phyloP scores from a whole-genome alignment of 2,888 invertebrate genomes.

The Norana najaformis region DNA sequence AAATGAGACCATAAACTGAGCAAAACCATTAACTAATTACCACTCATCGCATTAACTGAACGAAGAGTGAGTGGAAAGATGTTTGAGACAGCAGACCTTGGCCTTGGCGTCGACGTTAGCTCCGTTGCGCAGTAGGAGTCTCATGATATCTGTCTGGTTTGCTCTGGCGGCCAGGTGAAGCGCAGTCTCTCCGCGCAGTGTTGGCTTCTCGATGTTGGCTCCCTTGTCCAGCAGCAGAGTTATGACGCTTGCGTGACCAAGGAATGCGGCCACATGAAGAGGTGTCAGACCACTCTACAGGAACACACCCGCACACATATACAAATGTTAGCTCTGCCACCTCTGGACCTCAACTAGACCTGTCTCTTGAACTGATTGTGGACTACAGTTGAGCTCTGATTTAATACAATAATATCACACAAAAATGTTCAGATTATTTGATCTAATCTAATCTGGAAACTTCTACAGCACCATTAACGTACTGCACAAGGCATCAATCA shows the following conservation, averaged over 20 bases:
- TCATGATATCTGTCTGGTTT: constrained; percentile 31
- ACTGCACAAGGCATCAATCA: too few species aligned
- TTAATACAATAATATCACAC: too few species aligned
- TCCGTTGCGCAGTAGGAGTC: constrained; percentile 32
- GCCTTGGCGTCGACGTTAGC: constrained; percentile 38
- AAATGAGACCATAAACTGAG: too few species aligned
- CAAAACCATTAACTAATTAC: background rate
- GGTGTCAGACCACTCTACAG: constrained; percentile 38
- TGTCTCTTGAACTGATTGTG: background rate
- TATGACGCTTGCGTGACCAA: constrained; percentile 32
- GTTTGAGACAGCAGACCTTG: constrained; percentile 28
- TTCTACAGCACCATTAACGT: too few species aligned
- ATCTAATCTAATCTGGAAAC: too few species aligned
- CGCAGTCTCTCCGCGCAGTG: constrained; percentile 60
- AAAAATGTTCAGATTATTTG: too few species aligned
- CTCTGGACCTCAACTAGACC: too few species aligned
- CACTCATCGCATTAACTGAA: background rate
- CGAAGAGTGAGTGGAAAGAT: background rate
- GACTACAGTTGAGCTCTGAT: background rate
- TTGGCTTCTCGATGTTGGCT: constrained; percentile 31
- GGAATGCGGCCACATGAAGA: constrained; percentile 36
- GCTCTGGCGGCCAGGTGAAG: constrained; percentile 72
- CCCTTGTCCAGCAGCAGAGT: constrained; percentile 33
- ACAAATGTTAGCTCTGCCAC: background rate
- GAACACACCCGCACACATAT: constrained; percentile 48